Evolutionary conservation across 64 coral and sea anemone genomes (phyloP).

Genomic region (Montipora efflorescens): DNA sequence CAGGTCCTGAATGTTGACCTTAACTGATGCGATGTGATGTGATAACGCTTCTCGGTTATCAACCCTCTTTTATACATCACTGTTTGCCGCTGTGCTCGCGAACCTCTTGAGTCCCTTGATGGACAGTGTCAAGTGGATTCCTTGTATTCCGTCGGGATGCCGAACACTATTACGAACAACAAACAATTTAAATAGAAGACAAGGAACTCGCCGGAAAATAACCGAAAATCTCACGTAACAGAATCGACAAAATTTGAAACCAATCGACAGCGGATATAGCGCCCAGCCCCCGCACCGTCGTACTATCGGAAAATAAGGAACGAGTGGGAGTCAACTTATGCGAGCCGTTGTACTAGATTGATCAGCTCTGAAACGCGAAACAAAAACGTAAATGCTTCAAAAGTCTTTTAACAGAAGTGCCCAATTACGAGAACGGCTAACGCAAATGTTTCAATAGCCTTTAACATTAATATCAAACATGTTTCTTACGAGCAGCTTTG

Average conservation of each 20-base stretch:
- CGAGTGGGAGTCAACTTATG: not conserved
- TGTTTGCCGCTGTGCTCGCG: not conserved
- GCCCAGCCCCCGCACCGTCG: not conserved
- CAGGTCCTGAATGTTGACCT: conserved; percentile 1
- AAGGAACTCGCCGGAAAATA: not conserved
- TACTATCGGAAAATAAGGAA: not conserved
- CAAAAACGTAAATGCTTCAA: conserved; percentile 34
- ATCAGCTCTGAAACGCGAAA: not conserved
- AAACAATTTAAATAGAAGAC: not conserved
- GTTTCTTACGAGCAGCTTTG: not conserved
- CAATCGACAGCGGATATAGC: not conserved
- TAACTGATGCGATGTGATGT: not conserved
- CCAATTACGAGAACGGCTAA: not conserved
- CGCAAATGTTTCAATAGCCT: conserved; percentile 16
- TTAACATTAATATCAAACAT: not conserved
- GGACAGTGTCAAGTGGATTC: conserved; percentile 32
- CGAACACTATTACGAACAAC: not conserved
- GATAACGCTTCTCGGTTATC: conserved; percentile 29
- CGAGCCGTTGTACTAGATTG: not conserved
- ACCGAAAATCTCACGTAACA: conserved; percentile 11
- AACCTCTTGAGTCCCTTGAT: not conserved
- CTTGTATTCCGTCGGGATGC: not conserved
- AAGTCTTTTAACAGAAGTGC: not conserved
- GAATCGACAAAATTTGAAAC: not conserved
- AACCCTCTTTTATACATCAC: not conserved